These are phyloP conservation scores for Geopemphigus sp. DNA, from an alignment of 1,140 invertebrate genomes.

Conservation along the genomic window DNA sequence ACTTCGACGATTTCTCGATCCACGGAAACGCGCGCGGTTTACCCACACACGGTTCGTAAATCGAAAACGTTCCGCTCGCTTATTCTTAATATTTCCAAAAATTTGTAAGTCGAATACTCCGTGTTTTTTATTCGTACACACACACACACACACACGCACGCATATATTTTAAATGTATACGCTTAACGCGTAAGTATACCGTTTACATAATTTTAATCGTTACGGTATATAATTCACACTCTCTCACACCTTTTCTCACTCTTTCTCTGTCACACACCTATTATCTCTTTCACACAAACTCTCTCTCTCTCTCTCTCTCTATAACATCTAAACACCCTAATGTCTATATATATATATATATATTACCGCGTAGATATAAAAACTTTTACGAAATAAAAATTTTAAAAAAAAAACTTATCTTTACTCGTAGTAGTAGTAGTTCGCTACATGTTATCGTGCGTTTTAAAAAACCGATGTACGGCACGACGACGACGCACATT, in stretches of 20 bases:
- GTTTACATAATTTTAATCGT: too few relatives aligned
- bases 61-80: background rate
- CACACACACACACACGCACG: background rate
- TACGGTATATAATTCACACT: constrained; percentile 32
- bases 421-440: too few relatives aligned
- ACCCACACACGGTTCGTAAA: background rate
- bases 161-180: background rate
- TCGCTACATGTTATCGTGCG: background rate
- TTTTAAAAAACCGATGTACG: too few relatives aligned
- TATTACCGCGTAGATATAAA: background rate
- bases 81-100: background rate
- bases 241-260: too few relatives aligned
- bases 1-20: constrained; percentile 37
- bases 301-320: too few relatives aligned
- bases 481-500: constrained; percentile 3
- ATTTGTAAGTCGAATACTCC: constrained; percentile 13
- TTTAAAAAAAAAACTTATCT: too few relatives aligned
- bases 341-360: background rate
- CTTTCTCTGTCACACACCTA: too few relatives aligned
- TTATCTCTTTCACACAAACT: too few relatives aligned
- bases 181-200: background rate
- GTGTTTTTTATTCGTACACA: background rate
- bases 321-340: constrained; percentile 41
- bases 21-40: too few relatives aligned
- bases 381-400: too few relatives aligned